phyloP scores from a whole-genome alignment of 2,888 invertebrate genomes.

The Caenorhabditis sp. region DNA sequence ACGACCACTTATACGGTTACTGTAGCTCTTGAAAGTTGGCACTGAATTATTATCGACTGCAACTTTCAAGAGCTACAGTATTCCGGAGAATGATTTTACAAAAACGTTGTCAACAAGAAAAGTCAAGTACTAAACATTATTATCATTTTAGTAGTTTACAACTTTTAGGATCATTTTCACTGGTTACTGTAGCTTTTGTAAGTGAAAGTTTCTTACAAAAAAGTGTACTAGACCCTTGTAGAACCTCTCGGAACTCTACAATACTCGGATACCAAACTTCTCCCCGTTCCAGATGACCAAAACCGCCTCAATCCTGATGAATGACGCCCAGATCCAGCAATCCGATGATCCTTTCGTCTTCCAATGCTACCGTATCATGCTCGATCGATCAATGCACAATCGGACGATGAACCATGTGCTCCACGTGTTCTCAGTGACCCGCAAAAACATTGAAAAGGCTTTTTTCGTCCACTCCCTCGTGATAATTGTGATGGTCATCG shows the following conservation, averaged over 20 bases:
- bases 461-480: slow-evolving; percentile 13
- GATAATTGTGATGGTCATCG: not conserved
- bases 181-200: not conserved
- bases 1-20: no score
- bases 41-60: no score
- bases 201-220: no score
- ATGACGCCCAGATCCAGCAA: slow-evolving; percentile 20
- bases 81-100: no score
- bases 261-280: not conserved
- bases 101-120: no score
- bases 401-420: slow-evolving; percentile 10
- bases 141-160: not conserved
- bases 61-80: no score
- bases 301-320: slow-evolving; percentile 26
- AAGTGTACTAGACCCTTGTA: no score
- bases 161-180: no score
- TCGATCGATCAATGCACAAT: slow-evolving; percentile 21
- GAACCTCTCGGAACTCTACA: not conserved
- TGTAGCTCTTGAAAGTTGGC: no score
- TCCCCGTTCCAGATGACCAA: slow-evolving; percentile 23
- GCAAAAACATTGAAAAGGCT: slow-evolving; percentile 24
- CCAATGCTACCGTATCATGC: slow-evolving; percentile 30
- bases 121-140: no score
- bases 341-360: slow-evolving; percentile 22
- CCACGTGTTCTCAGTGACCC: slow-evolving; percentile 24